Evolutionary conservation across 2,113 vertebrate genomes (phyloP).

Genomic region (Cranoglanis bouderius): DNA sequence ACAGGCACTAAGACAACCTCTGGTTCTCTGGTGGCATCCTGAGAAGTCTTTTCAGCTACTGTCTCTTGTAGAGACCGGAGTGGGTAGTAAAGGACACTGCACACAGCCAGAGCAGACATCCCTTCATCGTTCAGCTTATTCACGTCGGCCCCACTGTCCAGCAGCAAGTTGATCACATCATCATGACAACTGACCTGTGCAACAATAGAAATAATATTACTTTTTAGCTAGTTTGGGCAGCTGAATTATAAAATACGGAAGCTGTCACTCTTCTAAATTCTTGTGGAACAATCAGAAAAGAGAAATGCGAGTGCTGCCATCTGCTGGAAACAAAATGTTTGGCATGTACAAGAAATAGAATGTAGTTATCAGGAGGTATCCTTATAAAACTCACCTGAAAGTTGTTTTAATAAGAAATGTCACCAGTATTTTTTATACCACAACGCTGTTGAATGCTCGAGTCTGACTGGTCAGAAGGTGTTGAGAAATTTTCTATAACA

Average conservation of each 20-base stretch:
- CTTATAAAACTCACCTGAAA: background rate
- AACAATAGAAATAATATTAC: background rate
- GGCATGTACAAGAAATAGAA: background rate
- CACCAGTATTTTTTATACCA: background rate
- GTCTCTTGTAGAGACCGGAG: conserved; percentile 65
- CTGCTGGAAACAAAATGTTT: conserved; percentile 19
- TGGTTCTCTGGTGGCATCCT: conserved; percentile 45
- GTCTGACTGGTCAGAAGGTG: background rate
- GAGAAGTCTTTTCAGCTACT: conserved; percentile 61
- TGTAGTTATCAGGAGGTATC: background rate
- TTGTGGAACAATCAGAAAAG: background rate
- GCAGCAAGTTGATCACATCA: conserved; percentile 76
- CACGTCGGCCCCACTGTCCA: conserved; percentile 82
- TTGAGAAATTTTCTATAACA: background rate
- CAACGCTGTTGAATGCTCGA: background rate
- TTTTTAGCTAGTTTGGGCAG: background rate
- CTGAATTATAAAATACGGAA: background rate
- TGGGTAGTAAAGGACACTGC: conserved; percentile 81
- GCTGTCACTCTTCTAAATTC: background rate
- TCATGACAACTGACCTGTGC: conserved; percentile 75
- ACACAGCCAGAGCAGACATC: conserved; percentile 77
- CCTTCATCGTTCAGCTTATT: conserved; percentile 80
- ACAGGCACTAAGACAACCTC: conserved; percentile 44
- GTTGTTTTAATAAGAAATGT: background rate
- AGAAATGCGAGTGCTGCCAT: conserved; percentile 34